Percentiles rank a stretch among this genome's conserved stretches.
Evolutionary conservation across 2,888 invertebrate species (phyloP).

Genomic region (Mayetiola destructor): DNA sequence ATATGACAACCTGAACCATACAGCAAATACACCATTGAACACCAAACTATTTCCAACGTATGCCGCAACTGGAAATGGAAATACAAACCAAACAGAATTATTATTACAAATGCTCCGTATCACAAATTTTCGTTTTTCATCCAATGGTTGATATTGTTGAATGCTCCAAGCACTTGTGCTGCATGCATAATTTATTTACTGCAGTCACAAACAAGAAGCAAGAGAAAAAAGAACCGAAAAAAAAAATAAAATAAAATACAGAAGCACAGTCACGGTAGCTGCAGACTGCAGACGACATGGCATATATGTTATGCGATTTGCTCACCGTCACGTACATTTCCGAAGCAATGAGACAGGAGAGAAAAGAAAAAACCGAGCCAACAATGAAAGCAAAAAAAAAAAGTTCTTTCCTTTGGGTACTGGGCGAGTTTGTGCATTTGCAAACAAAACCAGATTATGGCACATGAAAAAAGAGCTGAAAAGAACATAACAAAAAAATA

Average conservation of each 20-base stretch:
- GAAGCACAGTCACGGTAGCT: slow-evolving; percentile 5
- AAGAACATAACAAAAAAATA: neutral
- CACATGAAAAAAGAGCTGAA: neutral
- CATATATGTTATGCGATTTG: slow-evolving; percentile 5
- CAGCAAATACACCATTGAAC: too few species aligned
- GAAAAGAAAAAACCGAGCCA: neutral
- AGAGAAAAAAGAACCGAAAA: too few species aligned
- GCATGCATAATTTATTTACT: slow-evolving; percentile 10
- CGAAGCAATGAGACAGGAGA: neutral
- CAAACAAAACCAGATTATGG: slow-evolving; percentile 6
- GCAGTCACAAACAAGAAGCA: too few species aligned
- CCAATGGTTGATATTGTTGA: slow-evolving; percentile 4
- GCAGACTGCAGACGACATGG: slow-evolving; percentile 6
- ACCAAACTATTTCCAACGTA: too few species aligned
- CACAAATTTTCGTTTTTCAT: slow-evolving; percentile 4
- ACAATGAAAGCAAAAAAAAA: too few species aligned
- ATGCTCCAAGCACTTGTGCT: slow-evolving; percentile 7
- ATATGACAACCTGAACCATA: too few species aligned
- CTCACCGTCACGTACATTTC: neutral
- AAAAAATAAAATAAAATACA: neutral
- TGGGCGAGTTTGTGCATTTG: slow-evolving; percentile 1
- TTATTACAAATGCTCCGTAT: too few species aligned
- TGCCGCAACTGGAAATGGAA: too few species aligned
- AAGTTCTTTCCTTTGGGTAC: neutral
- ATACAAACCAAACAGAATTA: too few species aligned